Percentiles rank a stretch among this genome's conserved stretches.
These are phyloP conservation scores for Macrophya alboannulata DNA, from an alignment of 2,888 invertebrate genomes.

Conservation along the genomic window DNA sequence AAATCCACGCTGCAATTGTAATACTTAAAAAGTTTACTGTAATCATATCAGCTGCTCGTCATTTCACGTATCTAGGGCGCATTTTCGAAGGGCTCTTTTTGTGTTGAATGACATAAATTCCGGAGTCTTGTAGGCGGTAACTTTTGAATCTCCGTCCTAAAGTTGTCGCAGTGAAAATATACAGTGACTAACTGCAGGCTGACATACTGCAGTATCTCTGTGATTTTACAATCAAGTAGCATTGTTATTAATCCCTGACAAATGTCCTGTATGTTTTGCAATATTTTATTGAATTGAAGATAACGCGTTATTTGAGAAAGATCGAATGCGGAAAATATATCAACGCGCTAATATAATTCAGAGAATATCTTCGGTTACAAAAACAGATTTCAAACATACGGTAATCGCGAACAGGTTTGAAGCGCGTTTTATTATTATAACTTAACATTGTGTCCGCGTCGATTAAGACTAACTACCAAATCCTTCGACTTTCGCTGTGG, in stretches of 20 bases:
- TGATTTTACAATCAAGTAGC: not conserved
- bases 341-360: not conserved
- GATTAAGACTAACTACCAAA: constrained; percentile 17
- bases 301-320: not conserved
- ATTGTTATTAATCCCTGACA: not conserved
- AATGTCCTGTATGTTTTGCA: not conserved
- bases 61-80: too few relatives aligned
- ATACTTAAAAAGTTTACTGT: too few relatives aligned
- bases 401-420: not conserved
- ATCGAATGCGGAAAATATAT: not conserved
- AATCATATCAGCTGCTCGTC: not conserved
- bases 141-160: not conserved
- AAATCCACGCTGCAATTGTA: not conserved
- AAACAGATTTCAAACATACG: not conserved
- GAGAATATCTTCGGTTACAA: not conserved
- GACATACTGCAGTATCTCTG: not conserved
- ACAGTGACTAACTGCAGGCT: constrained; percentile 6
- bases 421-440: not conserved
- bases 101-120: not conserved
- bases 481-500: constrained; percentile 25
- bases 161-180: not conserved
- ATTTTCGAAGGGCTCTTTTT: not conserved
- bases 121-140: not conserved
- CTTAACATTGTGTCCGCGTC: not conserved
- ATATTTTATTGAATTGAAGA: not conserved